Evolutionary conservation across 2,888 invertebrate genomes (phyloP).

Genomic region (Calliopum simillimum): DNA sequence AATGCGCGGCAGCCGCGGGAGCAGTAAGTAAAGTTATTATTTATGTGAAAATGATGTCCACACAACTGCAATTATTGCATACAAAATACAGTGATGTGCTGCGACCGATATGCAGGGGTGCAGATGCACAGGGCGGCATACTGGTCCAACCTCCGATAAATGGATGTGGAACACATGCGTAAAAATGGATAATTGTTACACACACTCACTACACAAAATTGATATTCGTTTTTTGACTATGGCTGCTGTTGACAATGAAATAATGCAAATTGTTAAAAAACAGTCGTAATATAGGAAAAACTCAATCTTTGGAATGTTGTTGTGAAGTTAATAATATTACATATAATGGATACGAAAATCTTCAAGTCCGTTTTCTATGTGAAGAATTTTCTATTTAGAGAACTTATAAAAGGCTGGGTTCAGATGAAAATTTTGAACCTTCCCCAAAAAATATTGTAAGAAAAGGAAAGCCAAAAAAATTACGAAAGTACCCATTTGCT

Average conservation of each 20-base stretch:
- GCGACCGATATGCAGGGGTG: background rate
- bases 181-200: slow-evolving; percentile 50
- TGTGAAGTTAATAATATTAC: no score
- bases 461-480: no score
- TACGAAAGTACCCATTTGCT: no score
- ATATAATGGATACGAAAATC: no score
- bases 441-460: no score
- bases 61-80: slow-evolving; percentile 46
- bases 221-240: background rate
- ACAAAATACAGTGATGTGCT: slow-evolving; percentile 12
- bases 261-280: no score
- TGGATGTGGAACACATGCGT: slow-evolving; percentile 50
- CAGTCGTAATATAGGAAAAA: no score
- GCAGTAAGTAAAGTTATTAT: slow-evolving; percentile 47
- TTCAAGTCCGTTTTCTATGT: no score
- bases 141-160: slow-evolving; percentile 40
- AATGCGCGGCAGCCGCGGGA: slow-evolving; percentile 30
- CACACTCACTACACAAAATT: slow-evolving; percentile 32
- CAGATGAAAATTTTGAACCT: no score
- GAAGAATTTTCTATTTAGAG: no score
- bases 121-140: background rate
- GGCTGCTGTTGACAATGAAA: background rate
- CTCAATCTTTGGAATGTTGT: no score
- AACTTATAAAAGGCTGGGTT: no score
- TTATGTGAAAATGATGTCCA: slow-evolving; percentile 49